Percentiles rank a stretch among this genome's conserved stretches.
Evolutionary conservation across 1,140 invertebrate species (phyloP).

Genomic region (Cyrtorhinus lividipennis): DNA sequence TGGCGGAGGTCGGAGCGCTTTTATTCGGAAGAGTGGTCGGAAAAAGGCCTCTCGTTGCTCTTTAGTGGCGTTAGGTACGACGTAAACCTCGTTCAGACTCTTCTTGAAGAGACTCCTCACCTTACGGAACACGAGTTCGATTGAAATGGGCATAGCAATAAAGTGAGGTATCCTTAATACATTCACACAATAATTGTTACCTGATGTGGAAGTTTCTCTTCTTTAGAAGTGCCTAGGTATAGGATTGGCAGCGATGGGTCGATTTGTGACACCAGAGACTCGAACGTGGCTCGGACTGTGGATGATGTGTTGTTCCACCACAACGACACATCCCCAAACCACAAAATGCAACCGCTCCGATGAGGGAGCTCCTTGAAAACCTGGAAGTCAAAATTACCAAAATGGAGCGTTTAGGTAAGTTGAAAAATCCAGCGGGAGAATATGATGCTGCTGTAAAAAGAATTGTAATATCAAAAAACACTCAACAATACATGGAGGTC

Average conservation of each 20-base stretch:
- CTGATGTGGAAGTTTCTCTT: conserved; percentile 35
- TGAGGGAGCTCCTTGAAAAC: conserved; percentile 65
- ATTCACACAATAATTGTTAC: too few relatives aligned
- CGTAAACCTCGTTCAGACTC: not conserved
- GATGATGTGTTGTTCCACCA: conserved; percentile 57
- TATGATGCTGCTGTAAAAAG: too few relatives aligned
- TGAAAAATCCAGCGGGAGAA: too few relatives aligned
- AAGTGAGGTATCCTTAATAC: not conserved
- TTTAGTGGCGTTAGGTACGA: conserved; percentile 32
- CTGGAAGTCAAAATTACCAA: conserved; percentile 31
- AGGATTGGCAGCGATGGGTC: conserved; percentile 51
- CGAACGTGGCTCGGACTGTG: conserved; percentile 49
- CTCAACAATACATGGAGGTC: too few relatives aligned
- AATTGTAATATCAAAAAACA: too few relatives aligned
- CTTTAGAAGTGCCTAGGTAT: conserved; percentile 46
- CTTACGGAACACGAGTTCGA: too few relatives aligned
- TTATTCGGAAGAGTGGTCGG: conserved; percentile 43
- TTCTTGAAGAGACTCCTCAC: too few relatives aligned
- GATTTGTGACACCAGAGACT: conserved; percentile 47
- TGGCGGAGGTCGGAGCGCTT: conserved; percentile 36
- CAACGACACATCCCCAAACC: conserved; percentile 55
- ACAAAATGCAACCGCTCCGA: conserved; percentile 57
- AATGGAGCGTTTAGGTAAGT: not conserved
- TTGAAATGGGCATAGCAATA: not conserved
- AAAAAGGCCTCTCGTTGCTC: conserved; percentile 54